These are phyloP conservation scores for Oreochromis aureus DNA, from an alignment of 2,113 vertebrate species.

Conservation along the genomic window DNA sequence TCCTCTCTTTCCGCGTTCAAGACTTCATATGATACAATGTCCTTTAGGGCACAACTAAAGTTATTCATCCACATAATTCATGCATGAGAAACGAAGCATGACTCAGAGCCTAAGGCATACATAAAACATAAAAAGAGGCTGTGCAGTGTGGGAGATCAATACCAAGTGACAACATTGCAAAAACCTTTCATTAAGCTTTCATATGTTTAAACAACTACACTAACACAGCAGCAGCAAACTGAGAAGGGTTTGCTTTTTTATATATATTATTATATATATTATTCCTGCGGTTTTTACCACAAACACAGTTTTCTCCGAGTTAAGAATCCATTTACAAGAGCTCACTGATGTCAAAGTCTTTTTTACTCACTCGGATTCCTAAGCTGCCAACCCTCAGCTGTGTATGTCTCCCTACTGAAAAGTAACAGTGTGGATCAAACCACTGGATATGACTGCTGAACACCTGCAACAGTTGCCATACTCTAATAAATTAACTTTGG, in stretches of 20 bases:
- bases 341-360: neutral
- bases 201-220: neutral
- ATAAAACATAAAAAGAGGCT: conserved; percentile 4
- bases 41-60: neutral
- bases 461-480: neutral
- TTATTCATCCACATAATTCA: conserved; percentile 5
- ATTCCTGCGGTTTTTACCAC: neutral
- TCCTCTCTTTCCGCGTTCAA: neutral
- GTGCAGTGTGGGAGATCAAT: neutral
- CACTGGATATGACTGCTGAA: neutral
- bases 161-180: neutral
- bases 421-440: neutral
- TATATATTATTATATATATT: neutral
- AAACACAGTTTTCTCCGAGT: neutral
- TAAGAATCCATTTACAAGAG: neutral
- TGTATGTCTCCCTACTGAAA: neutral
- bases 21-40: conserved; percentile 3
- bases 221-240: neutral
- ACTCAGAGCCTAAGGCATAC: conserved; percentile 1
- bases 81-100: conserved; percentile 21
- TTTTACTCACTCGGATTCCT: neutral
- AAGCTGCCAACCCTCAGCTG: neutral
- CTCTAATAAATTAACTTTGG: neutral
- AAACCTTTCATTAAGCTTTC: neutral
- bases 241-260: neutral